A percentile compares a stretch with the other conserved stretches of the same genome.
These are phyloP conservation scores for Ophion obscuratus DNA, from an alignment of 2,888 invertebrate species.

Conservation along the genomic window DNA sequence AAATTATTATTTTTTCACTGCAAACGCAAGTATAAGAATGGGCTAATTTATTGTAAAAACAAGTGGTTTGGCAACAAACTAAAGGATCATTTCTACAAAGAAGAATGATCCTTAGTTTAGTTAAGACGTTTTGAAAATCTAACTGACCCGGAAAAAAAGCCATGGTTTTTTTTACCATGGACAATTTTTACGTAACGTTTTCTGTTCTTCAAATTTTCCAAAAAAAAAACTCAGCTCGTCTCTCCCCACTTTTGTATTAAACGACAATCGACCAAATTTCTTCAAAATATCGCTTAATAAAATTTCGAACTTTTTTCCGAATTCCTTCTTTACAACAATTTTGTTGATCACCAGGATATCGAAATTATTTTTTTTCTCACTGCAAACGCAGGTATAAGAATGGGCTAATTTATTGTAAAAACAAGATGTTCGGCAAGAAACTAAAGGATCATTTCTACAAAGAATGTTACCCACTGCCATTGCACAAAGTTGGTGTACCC, in stretches of 20 bases:
- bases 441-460: neutral
- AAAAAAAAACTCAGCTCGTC: neutral
- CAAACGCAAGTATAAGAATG: neutral
- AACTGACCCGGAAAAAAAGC: too few species aligned
- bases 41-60: neutral
- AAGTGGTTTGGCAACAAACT: neutral
- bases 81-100: neutral
- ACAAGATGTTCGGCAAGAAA: neutral
- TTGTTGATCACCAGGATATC: neutral
- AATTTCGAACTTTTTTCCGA: neutral
- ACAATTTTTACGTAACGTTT: neutral
- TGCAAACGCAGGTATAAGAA: neutral
- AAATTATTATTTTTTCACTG: too few species aligned
- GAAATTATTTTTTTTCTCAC: too few species aligned
- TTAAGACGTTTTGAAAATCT: too few species aligned
- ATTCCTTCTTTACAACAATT: neutral
- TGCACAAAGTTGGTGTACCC: neutral
- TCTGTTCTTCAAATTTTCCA: neutral
- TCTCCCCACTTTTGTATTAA: neutral
- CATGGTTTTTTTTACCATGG: too few species aligned
- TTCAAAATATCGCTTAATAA: neutral
- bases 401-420: neutral
- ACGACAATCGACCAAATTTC: neutral
- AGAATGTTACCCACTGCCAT: constrained; percentile 25
- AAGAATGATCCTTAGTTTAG: neutral